A percentile compares a stretch with the other conserved stretches of the same genome.
phyloP scores from a whole-genome alignment of 2,888 invertebrate species.

The Apoda limacodes region DNA sequence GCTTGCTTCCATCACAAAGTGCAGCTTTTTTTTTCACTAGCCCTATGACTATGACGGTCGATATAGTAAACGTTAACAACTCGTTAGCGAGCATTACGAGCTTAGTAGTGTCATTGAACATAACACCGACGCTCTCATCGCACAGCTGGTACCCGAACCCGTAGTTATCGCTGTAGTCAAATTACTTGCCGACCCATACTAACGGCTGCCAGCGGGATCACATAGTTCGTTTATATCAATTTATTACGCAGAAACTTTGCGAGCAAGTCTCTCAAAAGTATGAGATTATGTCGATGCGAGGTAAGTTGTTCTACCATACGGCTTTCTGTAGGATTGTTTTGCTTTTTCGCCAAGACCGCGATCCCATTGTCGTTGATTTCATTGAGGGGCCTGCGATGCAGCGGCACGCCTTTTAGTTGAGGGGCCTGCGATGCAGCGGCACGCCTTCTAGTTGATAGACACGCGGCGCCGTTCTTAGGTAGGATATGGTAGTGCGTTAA shows the following conservation, averaged over 20 bases:
- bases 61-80: conserved; percentile 79
- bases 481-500: conserved; percentile 90
- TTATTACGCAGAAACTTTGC: conserved; percentile 41
- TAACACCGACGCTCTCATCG: conserved; percentile 98
- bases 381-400: no score
- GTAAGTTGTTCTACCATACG: conserved; percentile 46
- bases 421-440: conserved; percentile 59
- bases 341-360: conserved; percentile 48
- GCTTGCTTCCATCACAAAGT: no score
- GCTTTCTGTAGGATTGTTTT: conserved; percentile 29
- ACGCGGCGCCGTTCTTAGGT: conserved; percentile 94
- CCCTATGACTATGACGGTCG: no score
- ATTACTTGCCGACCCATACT: conserved; percentile 99
- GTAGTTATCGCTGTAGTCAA: conserved; percentile 99
- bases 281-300: conserved; percentile 50
- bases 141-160: conserved; percentile 99
- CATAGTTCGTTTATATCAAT: conserved; percentile 84
- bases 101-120: conserved; percentile 98
- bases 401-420: no score
- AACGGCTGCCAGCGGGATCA: conserved; percentile 95
- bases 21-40: no score
- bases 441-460: conserved; percentile 76
- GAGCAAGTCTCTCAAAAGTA: conserved; percentile 53
- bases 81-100: conserved; percentile 93
- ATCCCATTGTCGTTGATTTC: conserved; percentile 74